Evolutionary conservation across 2,113 vertebrate genomes (phyloP).

Genomic region (Myxocyprinus asiaticus): DNA sequence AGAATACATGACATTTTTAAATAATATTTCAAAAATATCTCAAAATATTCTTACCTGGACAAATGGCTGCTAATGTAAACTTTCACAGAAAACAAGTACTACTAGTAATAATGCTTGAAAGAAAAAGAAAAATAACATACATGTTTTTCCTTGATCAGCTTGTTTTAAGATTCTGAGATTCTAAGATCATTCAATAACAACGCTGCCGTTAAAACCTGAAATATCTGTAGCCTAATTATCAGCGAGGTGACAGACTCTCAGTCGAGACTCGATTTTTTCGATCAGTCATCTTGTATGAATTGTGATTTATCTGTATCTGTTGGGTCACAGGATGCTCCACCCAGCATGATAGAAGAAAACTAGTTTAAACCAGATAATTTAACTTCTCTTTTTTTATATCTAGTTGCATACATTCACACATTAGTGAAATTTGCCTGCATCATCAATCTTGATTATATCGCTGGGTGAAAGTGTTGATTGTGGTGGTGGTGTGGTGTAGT

Average conservation of each 20-base stretch:
- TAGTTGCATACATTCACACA: background rate
- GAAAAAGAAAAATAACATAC: too few species aligned
- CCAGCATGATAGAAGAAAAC: background rate
- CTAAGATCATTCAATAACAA: background rate
- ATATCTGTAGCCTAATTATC: background rate
- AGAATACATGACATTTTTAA: background rate
- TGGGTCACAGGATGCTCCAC: background rate
- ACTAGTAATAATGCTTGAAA: too few species aligned
- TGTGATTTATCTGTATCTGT: background rate
- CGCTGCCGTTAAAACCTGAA: background rate
- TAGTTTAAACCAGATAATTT: background rate
- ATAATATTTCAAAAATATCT: background rate
- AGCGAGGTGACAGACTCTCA: background rate
- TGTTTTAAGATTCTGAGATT: background rate
- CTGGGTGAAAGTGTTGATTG: background rate
- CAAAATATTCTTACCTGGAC: constrained; percentile 18
- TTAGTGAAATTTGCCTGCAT: background rate
- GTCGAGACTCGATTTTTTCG: background rate
- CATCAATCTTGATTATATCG: background rate
- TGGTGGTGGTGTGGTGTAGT: background rate
- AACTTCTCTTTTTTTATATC: background rate
- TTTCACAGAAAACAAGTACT: background rate
- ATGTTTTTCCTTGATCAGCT: too few species aligned
- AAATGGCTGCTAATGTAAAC: background rate
- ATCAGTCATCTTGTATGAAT: background rate